These are phyloP conservation scores for Drosophila repleta DNA, from an alignment of 1,140 invertebrate species.

Conservation along the genomic window DNA sequence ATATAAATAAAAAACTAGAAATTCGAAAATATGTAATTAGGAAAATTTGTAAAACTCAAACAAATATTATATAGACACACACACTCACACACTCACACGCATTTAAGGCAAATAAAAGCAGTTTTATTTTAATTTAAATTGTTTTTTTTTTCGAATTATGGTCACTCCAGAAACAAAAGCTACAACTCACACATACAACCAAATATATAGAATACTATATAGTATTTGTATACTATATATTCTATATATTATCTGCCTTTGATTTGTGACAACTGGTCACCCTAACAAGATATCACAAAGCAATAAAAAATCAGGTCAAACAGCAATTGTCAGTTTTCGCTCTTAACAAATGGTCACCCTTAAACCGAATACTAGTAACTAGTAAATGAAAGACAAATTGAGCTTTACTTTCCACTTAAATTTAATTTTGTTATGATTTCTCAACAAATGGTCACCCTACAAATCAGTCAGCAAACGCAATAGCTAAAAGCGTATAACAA, in stretches of 20 bases:
- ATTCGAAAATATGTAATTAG: conserved; percentile 54
- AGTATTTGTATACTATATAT: too few relatives aligned
- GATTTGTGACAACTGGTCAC: not conserved
- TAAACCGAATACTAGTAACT: too few relatives aligned
- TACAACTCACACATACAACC: too few relatives aligned
- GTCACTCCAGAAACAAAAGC: not conserved
- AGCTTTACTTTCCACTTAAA: not conserved
- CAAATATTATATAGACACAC: conserved; percentile 49
- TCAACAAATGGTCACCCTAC: conserved; percentile 48
- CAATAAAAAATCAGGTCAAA: conserved; percentile 46
- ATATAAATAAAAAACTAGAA: conserved; percentile 51
- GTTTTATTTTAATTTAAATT: too few relatives aligned
- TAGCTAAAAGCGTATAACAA: conserved; percentile 34
- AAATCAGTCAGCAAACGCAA: conserved; percentile 46
- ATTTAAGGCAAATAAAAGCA: not conserved
- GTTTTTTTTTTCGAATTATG: too few relatives aligned
- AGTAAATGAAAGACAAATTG: too few relatives aligned
- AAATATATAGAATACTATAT: too few relatives aligned
- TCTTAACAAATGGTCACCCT: conserved; percentile 19
- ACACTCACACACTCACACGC: conserved; percentile 39
- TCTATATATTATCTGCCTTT: too few relatives aligned
- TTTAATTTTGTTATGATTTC: not conserved
- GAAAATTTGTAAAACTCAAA: conserved; percentile 65
- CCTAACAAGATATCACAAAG: conserved; percentile 6
- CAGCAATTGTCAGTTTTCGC: too few relatives aligned